Evolutionary conservation across 2,797 vertebrate species (phyloP), one percentile per base, ranked within the genome.

Genomic region (Anas bahamensis): DNA sequence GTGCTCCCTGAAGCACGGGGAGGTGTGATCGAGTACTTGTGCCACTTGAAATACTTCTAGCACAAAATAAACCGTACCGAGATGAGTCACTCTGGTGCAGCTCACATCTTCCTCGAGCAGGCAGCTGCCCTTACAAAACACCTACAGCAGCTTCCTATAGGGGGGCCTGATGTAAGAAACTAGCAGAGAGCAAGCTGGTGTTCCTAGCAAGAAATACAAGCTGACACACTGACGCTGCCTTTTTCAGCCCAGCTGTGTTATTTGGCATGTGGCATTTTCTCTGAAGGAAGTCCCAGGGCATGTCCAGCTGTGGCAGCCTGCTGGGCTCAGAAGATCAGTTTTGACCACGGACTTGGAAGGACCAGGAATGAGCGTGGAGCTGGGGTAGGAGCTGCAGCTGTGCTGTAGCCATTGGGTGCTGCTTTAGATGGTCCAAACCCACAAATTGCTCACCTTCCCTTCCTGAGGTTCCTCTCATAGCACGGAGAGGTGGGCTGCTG

Each of bases 11-110:
- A 46, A 64, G 89, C 52, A 3, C 26, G 24, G 71, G 74, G 50
- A 31, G 66, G 17, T 29, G 39, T 6, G 33, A 73, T 74, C n/a
- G 41, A 37, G 83, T 66, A 21, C 59, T 66, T 18, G 41, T 26
- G 83, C 82, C 92, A 4, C 88, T 83, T 81, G 55, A 66, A n/a
- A 37, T 53, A 56, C 75, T 86, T 83, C 79, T 69, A 50, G 77
- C 63, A 5, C 15, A 56, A 60, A 73, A 55, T 41, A 69, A 79
- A 72, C 18, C 61, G 0, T 39, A 4, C 50, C 10, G 19, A 26
- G 83, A 33, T 74, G 90, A 94, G 88, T 87, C 72, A 76, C n/a
- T 71, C 71, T 17, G 1, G 48, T 39, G 29, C 74, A 4, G 83
- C 44, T 48, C 71, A 26, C 26, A 5, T 63, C 84, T 50, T 83